A percentile compares a stretch with the other conserved stretches of the same genome.
Conservation (phyloP, 1,140 invertebrate species). For the Liolophura sinensis region DNA sequence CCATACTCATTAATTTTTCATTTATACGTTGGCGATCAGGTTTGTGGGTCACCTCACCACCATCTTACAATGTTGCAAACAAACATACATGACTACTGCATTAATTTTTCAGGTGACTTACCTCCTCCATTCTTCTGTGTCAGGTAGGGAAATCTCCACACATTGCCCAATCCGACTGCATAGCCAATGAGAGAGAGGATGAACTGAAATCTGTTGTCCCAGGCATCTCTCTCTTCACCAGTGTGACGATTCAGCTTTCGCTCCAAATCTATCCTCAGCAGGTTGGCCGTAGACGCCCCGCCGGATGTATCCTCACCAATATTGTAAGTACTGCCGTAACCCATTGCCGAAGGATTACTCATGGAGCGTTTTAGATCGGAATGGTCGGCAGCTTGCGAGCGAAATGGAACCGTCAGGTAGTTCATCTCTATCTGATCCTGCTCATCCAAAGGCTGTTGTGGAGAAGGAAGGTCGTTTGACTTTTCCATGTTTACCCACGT, state of each 20-base stretch:
- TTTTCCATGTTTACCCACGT: too few species aligned
- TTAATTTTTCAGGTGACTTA: constrained; percentile 19
- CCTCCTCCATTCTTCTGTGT: constrained; percentile 94
- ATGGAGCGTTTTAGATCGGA: too few species aligned
- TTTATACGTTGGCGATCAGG: too few species aligned
- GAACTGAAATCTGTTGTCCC: constrained; percentile 54
- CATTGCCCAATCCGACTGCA: constrained; percentile 75
- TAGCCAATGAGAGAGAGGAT: constrained; percentile 59
- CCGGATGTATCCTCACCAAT: constrained; percentile 17
- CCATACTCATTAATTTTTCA: too few species aligned
- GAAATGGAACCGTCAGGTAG: too few species aligned
- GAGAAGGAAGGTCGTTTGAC: too few species aligned
- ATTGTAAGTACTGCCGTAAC: constrained; percentile 24
- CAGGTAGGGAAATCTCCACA: constrained; percentile 92
- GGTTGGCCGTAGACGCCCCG: constrained; percentile 36
- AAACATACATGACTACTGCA: too few species aligned
- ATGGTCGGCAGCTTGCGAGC: too few species aligned
- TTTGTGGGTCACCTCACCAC: too few species aligned
- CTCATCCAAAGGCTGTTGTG: too few species aligned
- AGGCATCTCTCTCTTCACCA: constrained; percentile 35
- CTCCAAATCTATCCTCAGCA: constrained; percentile 39
- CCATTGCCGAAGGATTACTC: neutral
- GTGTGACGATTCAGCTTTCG: constrained; percentile 41
- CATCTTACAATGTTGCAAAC: too few species aligned
- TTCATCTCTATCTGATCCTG: too few species aligned